Evolutionary conservation across 64 coral and sea anemone species (phyloP), one percentile per base, ranked within the genome.

Genomic region (Cladopsammia gracilis): DNA sequence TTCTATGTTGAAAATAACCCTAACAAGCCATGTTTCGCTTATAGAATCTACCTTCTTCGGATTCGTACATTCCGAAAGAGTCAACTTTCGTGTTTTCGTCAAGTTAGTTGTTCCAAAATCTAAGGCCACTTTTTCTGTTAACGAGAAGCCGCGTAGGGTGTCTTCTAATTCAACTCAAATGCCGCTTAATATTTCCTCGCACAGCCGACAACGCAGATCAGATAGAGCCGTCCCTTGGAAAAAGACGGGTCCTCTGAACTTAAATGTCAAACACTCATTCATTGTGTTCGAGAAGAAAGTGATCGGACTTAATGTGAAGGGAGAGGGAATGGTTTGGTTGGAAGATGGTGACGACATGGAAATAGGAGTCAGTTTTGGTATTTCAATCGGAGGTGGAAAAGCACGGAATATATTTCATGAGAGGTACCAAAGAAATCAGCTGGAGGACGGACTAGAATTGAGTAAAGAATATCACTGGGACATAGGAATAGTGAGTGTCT

Each of bases 241-340:
- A 52, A 20, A 66, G 15, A 5, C 10, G 3, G 42, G 7, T 25
- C 6, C 25, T 25, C 5, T 15, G 6, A 16, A 23, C 20, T 14
- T 81, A 6, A 60, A 11, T 60, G n/a, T 81, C 5, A 23, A 58
- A 24, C 68, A 73, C 8, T 12, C 48, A 5, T 87, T 77, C 53
- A 76, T 26, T 47, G 48, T 89, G 18, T 89, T 89, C 25, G 34
- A 89, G 4, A 89, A 89, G 4, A 76, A 23, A 25, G 18, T 89
- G n/a, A 61, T 89, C 0, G 72, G 72, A 22, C 64, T 89, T 24
- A 47, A 56, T 71, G 18, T 71, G 0, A 58, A 58, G 9, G 76
- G 76, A 59, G 52, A 58, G 23, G 76, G 76, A 57, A 79, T 1
- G 3, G 13, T 79, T 58, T 79, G 76, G 76, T 4, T 79, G 54